Conservation (phyloP, 2,888 invertebrate species). For the Pheosia tremula region DNA sequence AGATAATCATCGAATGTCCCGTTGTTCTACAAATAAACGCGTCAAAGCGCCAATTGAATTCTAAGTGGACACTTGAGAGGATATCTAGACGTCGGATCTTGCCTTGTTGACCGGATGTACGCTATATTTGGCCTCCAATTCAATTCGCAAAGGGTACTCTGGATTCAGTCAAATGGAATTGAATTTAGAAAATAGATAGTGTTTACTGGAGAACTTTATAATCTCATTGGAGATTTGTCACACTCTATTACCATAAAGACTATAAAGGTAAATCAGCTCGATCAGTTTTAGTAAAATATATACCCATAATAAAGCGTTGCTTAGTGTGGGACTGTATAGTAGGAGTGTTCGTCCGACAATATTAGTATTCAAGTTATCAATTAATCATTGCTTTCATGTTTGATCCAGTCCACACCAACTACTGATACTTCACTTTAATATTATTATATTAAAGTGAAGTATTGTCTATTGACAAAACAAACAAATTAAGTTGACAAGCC, state of each 20-base stretch:
- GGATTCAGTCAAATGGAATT: not conserved
- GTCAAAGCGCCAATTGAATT: not conserved
- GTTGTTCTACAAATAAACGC: not conserved
- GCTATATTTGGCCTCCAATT: conserved; percentile 2
- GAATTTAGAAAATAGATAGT: not conserved
- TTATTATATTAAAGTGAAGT: too few species aligned
- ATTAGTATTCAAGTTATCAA: too few species aligned
- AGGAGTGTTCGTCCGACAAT: too few species aligned
- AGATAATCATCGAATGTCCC: not conserved
- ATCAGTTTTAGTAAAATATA: too few species aligned
- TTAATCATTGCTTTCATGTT: too few species aligned
- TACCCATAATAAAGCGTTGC: too few species aligned
- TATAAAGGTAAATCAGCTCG: too few species aligned
- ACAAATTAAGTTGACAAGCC: too few species aligned
- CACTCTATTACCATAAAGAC: not conserved
- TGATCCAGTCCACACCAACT: too few species aligned
- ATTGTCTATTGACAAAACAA: too few species aligned
- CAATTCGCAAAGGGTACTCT: conserved; percentile 1
- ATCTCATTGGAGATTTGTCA: not conserved
- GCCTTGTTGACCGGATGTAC: not conserved
- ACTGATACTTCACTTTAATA: too few species aligned
- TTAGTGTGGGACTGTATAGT: too few species aligned
- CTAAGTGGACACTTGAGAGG: conserved; percentile 4
- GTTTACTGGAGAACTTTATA: not conserved
- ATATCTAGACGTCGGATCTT: conserved; percentile 6